Conservation (phyloP, 2,113 vertebrate genomes). For the Tachysurus vachellii region DNA sequence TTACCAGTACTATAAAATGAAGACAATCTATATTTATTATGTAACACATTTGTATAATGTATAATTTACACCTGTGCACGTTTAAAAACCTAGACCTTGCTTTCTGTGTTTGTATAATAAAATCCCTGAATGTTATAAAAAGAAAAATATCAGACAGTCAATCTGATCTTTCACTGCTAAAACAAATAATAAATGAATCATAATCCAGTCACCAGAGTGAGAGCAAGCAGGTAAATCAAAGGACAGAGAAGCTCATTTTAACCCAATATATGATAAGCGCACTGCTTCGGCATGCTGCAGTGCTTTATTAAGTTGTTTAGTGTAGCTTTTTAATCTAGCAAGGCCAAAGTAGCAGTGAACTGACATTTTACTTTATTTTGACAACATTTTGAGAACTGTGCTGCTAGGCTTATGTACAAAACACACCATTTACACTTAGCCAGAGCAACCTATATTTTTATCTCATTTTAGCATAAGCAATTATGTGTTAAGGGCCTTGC, state of each 20-base stretch:
- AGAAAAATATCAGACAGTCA: neutral
- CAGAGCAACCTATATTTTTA: too few relatives aligned
- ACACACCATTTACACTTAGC: neutral
- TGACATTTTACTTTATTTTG: neutral
- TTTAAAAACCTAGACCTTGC: neutral
- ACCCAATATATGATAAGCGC: neutral
- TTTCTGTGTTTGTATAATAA: neutral
- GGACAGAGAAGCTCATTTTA: neutral
- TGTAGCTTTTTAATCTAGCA: neutral
- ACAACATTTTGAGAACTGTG: neutral
- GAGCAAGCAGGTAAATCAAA: neutral
- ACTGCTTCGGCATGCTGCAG: neutral
- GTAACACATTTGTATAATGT: neutral
- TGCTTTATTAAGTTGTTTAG: neutral
- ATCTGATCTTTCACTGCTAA: neutral
- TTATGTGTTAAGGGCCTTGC: too few relatives aligned
- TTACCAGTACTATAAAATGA: neutral
- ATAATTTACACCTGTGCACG: neutral
- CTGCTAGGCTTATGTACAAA: neutral
- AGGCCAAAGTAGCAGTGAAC: neutral
- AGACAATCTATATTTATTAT: neutral
- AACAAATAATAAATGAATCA: constrained; percentile 22
- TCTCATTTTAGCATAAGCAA: too few relatives aligned
- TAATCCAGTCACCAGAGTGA: neutral
- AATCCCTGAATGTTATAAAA: neutral